Percentiles rank a stretch among this genome's conserved stretches.
phyloP scores from a whole-genome alignment of 2,113 vertebrate species.

The Macrotis lagotis region DNA sequence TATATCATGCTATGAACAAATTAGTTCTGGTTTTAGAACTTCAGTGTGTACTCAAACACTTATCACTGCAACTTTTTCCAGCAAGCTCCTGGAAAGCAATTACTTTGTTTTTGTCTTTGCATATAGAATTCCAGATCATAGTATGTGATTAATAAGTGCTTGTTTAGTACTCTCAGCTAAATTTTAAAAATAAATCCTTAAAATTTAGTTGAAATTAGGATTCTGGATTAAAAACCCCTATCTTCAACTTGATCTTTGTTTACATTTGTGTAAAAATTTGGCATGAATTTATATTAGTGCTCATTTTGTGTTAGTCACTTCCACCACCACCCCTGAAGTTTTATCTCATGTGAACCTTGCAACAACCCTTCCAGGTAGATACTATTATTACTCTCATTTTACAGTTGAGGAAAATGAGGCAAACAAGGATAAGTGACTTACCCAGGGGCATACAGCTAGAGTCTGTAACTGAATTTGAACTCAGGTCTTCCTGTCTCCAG shows the following conservation, averaged over 20 bases:
- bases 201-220: not conserved
- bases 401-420: not conserved
- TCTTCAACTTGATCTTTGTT: not conserved
- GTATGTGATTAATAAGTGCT: not conserved
- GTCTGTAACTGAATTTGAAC: not conserved
- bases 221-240: not conserved
- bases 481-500: not conserved
- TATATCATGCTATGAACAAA: not conserved
- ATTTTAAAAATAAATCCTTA: not conserved
- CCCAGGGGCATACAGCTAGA: not conserved
- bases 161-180: not conserved
- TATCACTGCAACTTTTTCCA: not conserved
- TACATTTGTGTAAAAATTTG: not conserved
- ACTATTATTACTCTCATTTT: not conserved
- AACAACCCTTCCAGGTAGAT: not conserved
- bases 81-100: not conserved
- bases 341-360: not conserved
- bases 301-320: not conserved
- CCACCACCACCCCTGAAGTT: not conserved
- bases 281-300: not conserved
- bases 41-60: not conserved
- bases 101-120: not conserved
- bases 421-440: not conserved
- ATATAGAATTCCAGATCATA: not conserved
- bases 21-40: not conserved